Conservation (phyloP, 2,888 invertebrate species). For the Drosophila neotestacea region DNA sequence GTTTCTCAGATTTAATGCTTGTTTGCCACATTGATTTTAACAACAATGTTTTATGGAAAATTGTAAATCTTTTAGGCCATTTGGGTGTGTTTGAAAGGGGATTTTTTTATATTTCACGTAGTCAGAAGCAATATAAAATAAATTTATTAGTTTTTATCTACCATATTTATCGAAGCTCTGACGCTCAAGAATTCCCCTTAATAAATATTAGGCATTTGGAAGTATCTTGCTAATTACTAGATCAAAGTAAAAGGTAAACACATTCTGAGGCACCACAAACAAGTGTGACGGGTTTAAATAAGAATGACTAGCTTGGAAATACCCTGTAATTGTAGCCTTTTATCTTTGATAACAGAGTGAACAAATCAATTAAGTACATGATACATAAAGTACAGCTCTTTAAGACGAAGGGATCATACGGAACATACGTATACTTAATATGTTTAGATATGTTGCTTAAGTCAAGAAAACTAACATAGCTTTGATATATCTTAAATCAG, state of each 20-base stretch:
- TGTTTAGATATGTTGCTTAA: too few species aligned
- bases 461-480: too few species aligned
- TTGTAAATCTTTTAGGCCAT: conserved; percentile 1
- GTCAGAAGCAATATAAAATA: conserved; percentile 8
- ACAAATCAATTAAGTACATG: too few species aligned
- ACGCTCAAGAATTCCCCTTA: conserved; percentile 8
- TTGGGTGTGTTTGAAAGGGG: conserved; percentile 1
- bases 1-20: conserved; percentile 23
- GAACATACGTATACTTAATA: too few species aligned
- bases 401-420: too few species aligned
- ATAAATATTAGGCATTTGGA: conserved; percentile 17
- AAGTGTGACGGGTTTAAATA: neutral
- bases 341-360: too few species aligned
- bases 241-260: conserved; percentile 31
- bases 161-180: conserved; percentile 3
- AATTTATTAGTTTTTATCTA: conserved; percentile 18
- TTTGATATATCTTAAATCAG: too few species aligned
- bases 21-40: conserved; percentile 27
- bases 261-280: conserved; percentile 24
- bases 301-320: neutral
- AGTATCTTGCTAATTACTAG: conserved; percentile 29
- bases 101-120: neutral
- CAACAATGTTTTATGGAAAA: neutral
- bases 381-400: too few species aligned
- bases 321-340: neutral